Evolutionary conservation across 1,140 invertebrate species (phyloP).

Genomic region (Diachasma alloeum): DNA sequence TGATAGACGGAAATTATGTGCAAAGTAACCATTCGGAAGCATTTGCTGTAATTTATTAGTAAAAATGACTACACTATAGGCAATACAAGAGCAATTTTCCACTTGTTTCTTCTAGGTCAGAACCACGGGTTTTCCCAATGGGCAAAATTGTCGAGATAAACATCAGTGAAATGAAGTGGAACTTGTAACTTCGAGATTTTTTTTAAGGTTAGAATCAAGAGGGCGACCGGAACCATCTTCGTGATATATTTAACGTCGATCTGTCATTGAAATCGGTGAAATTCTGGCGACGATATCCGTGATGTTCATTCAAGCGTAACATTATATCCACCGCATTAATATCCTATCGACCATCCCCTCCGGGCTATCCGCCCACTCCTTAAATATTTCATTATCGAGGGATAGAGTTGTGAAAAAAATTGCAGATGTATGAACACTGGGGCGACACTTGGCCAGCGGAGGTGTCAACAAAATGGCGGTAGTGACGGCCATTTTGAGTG

Average conservation of each 20-base stretch:
- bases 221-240: neutral
- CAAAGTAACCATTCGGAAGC: too few relatives aligned
- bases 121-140: too few relatives aligned
- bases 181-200: neutral
- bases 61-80: too few relatives aligned
- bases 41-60: too few relatives aligned
- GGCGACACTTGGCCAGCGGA: neutral
- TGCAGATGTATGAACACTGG: neutral
- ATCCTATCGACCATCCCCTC: constrained; percentile 25
- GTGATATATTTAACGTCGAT: neutral
- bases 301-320: constrained; percentile 22
- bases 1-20: too few relatives aligned
- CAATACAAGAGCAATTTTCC: too few relatives aligned
- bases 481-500: neutral
- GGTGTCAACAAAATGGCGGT: constrained; percentile 3
- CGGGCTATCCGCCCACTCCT: neutral
- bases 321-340: constrained; percentile 37
- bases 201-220: neutral
- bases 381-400: neutral
- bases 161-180: too few relatives aligned
- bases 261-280: neutral
- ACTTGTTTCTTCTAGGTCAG: too few relatives aligned
- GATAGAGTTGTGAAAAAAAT: neutral
- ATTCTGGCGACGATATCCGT: constrained; percentile 12
- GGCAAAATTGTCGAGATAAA: too few relatives aligned